Percentiles rank a stretch among this genome's conserved stretches.
phyloP scores from a whole-genome alignment of 2,797 vertebrate genomes.

The Sebastes oblongus region DNA sequence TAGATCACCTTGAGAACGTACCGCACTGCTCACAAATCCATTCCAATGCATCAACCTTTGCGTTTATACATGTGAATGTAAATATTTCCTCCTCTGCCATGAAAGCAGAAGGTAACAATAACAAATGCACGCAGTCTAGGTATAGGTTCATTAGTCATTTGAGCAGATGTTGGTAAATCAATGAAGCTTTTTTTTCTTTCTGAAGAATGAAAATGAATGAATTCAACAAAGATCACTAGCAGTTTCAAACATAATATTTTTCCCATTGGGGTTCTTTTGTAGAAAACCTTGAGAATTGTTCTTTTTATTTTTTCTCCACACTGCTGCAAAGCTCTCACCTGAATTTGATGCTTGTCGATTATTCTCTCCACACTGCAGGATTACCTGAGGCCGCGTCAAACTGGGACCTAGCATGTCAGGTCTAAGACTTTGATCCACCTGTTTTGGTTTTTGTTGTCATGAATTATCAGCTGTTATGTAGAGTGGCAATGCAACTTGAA shows the following conservation, averaged over 20 bases:
- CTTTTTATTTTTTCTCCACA: neutral
- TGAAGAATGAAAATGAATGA: slow-evolving; percentile 52
- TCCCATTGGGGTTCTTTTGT: slow-evolving; percentile 12
- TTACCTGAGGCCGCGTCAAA: neutral
- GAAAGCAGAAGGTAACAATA: slow-evolving; percentile 49
- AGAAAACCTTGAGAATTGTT: slow-evolving; percentile 9
- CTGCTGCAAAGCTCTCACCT: neutral
- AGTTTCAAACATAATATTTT: slow-evolving; percentile 37
- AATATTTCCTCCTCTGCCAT: slow-evolving; percentile 36
- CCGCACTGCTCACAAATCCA: slow-evolving; percentile 34
- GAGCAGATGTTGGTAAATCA: slow-evolving; percentile 34
- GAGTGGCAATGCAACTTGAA: neutral
- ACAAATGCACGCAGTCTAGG: slow-evolving; percentile 56
- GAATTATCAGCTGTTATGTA: neutral
- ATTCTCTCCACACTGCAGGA: neutral
- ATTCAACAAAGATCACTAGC: slow-evolving; percentile 47
- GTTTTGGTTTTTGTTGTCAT: neutral
- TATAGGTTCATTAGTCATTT: slow-evolving; percentile 49
- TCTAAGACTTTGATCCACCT: neutral
- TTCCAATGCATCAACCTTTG: slow-evolving; percentile 42
- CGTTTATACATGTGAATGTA: slow-evolving; percentile 41
- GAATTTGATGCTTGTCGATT: slow-evolving; percentile 17
- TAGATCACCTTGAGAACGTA: slow-evolving; percentile 55
- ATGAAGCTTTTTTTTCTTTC: slow-evolving; percentile 1
- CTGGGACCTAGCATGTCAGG: neutral